Evolutionary conservation across 2,888 invertebrate genomes (phyloP).

Genomic region (Trisateles emortualis): DNA sequence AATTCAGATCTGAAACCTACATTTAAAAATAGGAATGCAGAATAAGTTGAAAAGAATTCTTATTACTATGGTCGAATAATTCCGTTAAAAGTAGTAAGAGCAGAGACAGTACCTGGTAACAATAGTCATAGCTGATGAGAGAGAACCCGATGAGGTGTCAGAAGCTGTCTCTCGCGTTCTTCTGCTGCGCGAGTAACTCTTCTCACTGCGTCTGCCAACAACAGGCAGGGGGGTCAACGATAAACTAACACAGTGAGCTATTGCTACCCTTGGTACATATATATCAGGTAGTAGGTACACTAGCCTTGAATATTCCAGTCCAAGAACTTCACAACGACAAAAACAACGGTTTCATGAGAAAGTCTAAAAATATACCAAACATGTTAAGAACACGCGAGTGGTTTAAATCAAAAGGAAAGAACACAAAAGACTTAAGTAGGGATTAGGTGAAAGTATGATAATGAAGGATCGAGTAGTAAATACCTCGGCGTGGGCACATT

Average conservation of each 20-base stretch:
- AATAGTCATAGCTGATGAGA: conserved; percentile 85
- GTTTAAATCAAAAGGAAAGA: no score
- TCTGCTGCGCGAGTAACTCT: conserved; percentile 72
- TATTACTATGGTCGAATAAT: no score
- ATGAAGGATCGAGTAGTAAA: not conserved
- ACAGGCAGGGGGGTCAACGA: conserved; percentile 31
- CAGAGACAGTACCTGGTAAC: conserved; percentile 74
- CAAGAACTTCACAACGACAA: no score
- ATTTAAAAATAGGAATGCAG: no score
- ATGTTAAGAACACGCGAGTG: no score
- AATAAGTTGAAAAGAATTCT: no score
- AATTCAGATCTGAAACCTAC: no score
- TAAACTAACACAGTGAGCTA: not conserved
- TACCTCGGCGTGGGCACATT: conserved; percentile 56
- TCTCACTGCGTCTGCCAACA: conserved; percentile 80
- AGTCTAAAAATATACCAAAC: no score
- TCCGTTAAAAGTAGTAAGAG: not conserved
- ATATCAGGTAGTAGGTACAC: no score
- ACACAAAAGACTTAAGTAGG: not conserved
- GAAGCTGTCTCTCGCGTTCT: conserved; percentile 70
- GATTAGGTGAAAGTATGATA: not conserved
- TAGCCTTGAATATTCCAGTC: no score
- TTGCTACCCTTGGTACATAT: not conserved
- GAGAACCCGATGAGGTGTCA: conserved; percentile 77
- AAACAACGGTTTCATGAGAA: no score